Evolutionary conservation across 2,113 vertebrate genomes (phyloP), one percentile per base, ranked within the genome.

Genomic region (Gnathonemus longibarbis): DNA sequence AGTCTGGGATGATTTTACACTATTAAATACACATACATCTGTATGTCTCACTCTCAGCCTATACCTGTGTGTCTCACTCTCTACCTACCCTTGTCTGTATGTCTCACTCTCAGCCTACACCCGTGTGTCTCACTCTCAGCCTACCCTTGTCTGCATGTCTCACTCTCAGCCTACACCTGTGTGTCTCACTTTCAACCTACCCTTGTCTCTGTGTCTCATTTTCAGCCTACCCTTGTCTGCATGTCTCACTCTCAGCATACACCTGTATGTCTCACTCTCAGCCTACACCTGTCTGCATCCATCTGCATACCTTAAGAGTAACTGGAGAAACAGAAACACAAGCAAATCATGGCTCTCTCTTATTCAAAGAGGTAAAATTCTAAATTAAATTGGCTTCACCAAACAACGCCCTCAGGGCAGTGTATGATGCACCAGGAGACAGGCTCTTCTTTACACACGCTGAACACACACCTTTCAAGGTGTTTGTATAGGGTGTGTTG

Each of bases 401-500:
- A 80, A 70, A 80, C 74, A 80, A 39, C 7, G 1, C 62, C 74
- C 35, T 42, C 74, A 80, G 35, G 35, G 15, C 74, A 80, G 74
- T 42, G 35, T n/a, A 15, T 42, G 74, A 80, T 42, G 35, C 42
- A 80, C 74, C 27, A 31, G 10, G 27, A 66, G 62, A 66, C 58
- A 31, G 35, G 70, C 31, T 80, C 74, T 77, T 42, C 31, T 80
- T 19, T 42, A 42, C 74, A 35, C 74, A 80, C 35, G 3, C 74
- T 80, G 35, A 80, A 80, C 74, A 80, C 74, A 80, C 74, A 42
- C 35, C 74, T 80, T 42, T 42, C 35, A 39, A 42, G 35, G n/a
- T 80, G 74, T 80, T 80, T 80, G 74, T 80, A 42, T 42, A 80
- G 74, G 74, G n/a, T 80, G 74, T 80, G 74, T 80, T 80, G 35